phyloP scores from a whole-genome alignment of 2,113 vertebrate species.

The Paraplagusia blochii region DNA sequence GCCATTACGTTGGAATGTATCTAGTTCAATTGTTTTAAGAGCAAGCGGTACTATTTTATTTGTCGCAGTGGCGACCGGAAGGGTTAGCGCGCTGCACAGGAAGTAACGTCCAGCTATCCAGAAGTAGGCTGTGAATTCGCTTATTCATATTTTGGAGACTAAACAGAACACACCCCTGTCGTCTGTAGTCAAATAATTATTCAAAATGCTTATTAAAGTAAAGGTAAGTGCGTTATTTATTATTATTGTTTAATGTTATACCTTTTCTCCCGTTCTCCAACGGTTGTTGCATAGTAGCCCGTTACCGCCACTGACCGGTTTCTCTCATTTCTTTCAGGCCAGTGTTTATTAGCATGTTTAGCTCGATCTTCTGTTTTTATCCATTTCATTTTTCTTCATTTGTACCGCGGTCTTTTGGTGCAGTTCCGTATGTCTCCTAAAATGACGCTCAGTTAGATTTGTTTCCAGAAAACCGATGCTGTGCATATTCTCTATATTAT shows the following conservation, averaged over 20 bases:
- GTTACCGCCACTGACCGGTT: slow-evolving; percentile 19
- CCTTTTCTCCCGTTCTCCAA: background rate
- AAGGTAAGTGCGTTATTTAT: slow-evolving; percentile 61
- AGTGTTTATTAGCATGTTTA: background rate
- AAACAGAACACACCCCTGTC: background rate
- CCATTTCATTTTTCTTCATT: accelerated
- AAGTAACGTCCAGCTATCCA: slow-evolving; percentile 46
- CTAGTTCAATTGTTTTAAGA: background rate
- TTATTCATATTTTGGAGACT: slow-evolving; percentile 4
- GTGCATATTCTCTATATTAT: no score
- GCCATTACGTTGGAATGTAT: background rate
- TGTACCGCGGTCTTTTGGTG: no score
- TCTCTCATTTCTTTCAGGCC: slow-evolving; percentile 2
- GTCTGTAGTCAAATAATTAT: background rate
- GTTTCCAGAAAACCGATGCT: no score
- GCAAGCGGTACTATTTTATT: no score
- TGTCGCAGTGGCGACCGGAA: slow-evolving; percentile 11
- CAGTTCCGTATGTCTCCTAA: no score
- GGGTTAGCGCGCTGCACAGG: slow-evolving; percentile 54
- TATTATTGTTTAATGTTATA: no score
- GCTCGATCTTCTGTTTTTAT: background rate
- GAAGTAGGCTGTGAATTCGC: slow-evolving; percentile 8
- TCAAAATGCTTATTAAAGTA: slow-evolving; percentile 78
- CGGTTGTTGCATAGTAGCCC: background rate
- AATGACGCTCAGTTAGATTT: no score